phyloP scores from a whole-genome alignment of 1,140 invertebrate species.

The Drosophila pectinifera region DNA sequence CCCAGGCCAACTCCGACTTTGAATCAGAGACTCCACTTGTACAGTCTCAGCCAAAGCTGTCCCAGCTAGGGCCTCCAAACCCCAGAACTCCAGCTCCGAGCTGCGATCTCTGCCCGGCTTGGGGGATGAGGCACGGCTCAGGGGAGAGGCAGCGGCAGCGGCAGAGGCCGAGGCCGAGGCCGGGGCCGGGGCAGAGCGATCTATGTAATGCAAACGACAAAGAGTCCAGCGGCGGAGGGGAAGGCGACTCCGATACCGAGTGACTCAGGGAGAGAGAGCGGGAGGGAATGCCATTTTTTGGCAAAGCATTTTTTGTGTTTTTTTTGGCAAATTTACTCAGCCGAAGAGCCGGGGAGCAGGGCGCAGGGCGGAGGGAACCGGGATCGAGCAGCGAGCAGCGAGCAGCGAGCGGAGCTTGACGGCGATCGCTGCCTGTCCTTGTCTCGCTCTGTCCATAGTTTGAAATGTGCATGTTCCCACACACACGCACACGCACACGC shows the following conservation, averaged over 20 bases:
- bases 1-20: conserved; percentile 2
- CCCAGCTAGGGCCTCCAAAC: conserved; percentile 13
- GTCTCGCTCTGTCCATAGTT: conserved; percentile 39
- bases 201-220: conserved; percentile 68
- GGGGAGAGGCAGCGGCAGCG: not conserved
- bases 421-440: conserved; percentile 15
- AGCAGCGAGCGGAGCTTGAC: conserved; percentile 33
- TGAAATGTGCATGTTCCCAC: conserved; percentile 60
- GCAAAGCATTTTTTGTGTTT: conserved; percentile 15
- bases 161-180: not conserved
- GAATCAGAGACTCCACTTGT: conserved; percentile 44
- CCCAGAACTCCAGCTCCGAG: not conserved
- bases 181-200: conserved; percentile 31
- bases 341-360: conserved; percentile 7
- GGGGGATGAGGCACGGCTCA: too few relatives aligned
- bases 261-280: conserved; percentile 8
- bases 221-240: conserved; percentile 8
- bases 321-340: conserved; percentile 53
- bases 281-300: conserved; percentile 34
- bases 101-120: not conserved
- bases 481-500: conserved; percentile 7
- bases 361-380: not conserved
- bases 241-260: conserved; percentile 3
- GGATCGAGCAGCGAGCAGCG: conserved; percentile 21
- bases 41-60: conserved; percentile 44